Evolutionary conservation across 2,888 invertebrate genomes (phyloP).

Genomic region (Drosophila tripunctata): DNA sequence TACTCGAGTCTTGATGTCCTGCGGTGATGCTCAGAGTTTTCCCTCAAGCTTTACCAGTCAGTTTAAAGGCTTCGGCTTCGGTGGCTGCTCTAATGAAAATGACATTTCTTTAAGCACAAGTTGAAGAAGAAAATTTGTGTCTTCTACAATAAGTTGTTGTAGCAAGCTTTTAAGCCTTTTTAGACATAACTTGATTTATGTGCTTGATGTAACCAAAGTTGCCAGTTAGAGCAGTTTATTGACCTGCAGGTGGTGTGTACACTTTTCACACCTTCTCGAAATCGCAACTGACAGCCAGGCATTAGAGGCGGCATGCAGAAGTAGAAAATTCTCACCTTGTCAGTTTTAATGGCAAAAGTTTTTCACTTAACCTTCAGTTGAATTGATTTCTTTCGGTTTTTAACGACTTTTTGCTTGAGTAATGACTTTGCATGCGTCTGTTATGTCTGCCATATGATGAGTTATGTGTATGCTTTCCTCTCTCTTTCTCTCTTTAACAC

Average conservation of each 20-base stretch:
- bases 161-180: background rate
- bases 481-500: background rate
- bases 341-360: constrained; percentile 65
- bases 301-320: constrained; percentile 20
- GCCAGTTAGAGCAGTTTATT: constrained; percentile 33
- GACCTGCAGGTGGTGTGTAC: constrained; percentile 29
- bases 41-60: constrained; percentile 7
- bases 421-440: constrained; percentile 69
- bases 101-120: background rate
- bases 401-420: constrained; percentile 71
- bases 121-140: too few relatives aligned
- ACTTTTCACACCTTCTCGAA: constrained; percentile 38
- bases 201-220: constrained; percentile 19
- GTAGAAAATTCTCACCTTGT: constrained; percentile 46
- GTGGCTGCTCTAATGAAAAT: constrained; percentile 10
- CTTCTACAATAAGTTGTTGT: constrained; percentile 13
- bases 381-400: constrained; percentile 62
- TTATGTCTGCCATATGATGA: constrained; percentile 53
- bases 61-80: constrained; percentile 23
- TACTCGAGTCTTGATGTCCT: constrained; percentile 32
- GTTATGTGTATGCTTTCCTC: constrained; percentile 39
- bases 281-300: constrained; percentile 19
- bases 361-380: constrained; percentile 69
- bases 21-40: constrained; percentile 39
- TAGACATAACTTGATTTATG: constrained; percentile 46